Conservation (phyloP, 2,113 vertebrate species). For the Myodes glareolus region DNA sequence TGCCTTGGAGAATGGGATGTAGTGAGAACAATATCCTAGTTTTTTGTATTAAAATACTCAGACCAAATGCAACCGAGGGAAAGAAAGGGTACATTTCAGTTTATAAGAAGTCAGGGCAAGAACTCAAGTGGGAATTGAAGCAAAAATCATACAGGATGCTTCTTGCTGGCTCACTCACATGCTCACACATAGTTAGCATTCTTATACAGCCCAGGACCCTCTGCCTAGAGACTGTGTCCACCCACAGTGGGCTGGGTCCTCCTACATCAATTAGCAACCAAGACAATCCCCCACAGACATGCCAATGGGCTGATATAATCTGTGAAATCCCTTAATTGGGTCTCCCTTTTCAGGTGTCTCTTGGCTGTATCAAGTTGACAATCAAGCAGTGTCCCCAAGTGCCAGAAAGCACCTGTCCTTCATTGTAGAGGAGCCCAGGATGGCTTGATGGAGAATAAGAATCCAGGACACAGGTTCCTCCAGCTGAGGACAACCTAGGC, state of each 20-base stretch:
- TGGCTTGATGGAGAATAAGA: neutral
- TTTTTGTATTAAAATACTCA: neutral
- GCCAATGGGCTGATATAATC: too few relatives aligned
- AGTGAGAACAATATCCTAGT: neutral
- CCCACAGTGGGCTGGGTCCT: neutral
- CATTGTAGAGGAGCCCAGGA: accelerated
- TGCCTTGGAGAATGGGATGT: neutral
- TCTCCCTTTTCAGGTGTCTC: neutral
- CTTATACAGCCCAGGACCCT: neutral
- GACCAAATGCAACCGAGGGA: neutral
- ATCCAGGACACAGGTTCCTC: neutral
- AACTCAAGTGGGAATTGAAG: neutral
- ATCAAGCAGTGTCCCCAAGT: neutral
- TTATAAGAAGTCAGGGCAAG: neutral
- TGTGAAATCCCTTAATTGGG: neutral
- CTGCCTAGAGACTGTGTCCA: neutral
- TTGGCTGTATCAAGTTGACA: neutral
- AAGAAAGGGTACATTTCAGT: neutral
- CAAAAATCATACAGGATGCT: neutral
- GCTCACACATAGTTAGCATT: neutral
- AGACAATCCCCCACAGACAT: neutral
- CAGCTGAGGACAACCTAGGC: neutral
- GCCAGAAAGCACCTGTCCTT: too few relatives aligned
- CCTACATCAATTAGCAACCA: neutral
- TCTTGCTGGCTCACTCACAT: neutral